These are phyloP conservation scores for Decapterus maruadsi DNA, from an alignment of 2,797 vertebrate genomes.

Conservation along the genomic window DNA sequence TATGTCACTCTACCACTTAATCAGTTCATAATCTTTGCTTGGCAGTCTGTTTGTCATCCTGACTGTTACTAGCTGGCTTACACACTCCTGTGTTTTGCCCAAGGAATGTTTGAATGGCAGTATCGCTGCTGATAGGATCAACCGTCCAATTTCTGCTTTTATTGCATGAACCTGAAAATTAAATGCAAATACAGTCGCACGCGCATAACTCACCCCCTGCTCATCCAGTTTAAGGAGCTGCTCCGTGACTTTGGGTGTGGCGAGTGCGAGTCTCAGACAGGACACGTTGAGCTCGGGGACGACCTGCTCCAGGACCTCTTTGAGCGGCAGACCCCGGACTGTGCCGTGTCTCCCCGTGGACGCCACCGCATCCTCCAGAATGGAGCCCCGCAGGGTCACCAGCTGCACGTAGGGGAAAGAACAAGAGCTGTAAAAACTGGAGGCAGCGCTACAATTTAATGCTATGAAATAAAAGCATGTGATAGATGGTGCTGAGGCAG, in stretches of 20 bases:
- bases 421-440: not conserved
- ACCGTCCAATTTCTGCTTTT: not conserved
- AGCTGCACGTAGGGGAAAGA: constrained; percentile 80
- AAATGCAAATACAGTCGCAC: constrained; percentile 8
- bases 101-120: constrained; percentile 3
- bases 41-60: not conserved
- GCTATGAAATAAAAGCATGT: too few species aligned
- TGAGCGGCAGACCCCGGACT: constrained; percentile 89
- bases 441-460: not conserved
- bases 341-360: constrained; percentile 89
- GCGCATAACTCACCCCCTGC: constrained; percentile 89
- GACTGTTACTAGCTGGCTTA: not conserved
- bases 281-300: constrained; percentile 91
- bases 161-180: not conserved
- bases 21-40: not conserved
- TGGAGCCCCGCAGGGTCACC: constrained; percentile 91
- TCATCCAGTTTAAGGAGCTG: constrained; percentile 96
- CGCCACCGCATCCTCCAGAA: constrained; percentile 91
- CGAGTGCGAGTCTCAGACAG: constrained; percentile 90
- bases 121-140: not conserved
- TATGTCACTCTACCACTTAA: not conserved
- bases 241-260: constrained; percentile 92
- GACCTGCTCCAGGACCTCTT: constrained; percentile 92
- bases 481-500: too few species aligned
- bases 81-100: not conserved